Percentiles rank a stretch among this genome's conserved stretches.
Conservation (phyloP, 2,113 vertebrate genomes). For the Oreamnos americanus region DNA sequence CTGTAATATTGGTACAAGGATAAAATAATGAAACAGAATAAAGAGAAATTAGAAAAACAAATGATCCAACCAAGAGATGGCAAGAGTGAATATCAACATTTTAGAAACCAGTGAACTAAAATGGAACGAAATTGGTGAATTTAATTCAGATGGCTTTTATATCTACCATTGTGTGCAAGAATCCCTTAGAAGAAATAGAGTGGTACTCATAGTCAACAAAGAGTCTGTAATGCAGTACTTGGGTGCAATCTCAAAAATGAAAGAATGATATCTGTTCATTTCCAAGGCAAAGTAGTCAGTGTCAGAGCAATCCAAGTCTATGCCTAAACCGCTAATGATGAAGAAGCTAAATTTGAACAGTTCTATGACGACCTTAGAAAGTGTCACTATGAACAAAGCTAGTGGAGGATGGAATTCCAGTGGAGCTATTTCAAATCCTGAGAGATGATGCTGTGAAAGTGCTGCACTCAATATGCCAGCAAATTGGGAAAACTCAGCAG, state of each 20-base stretch:
- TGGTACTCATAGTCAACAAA: neutral
- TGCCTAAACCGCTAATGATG: neutral
- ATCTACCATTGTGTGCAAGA: neutral
- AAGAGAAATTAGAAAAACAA: neutral
- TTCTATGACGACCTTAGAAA: neutral
- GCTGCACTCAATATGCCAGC: no score
- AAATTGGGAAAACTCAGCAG: no score
- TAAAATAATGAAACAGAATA: neutral
- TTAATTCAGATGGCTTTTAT: neutral
- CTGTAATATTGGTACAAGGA: neutral
- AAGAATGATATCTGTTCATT: neutral
- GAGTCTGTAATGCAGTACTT: neutral
- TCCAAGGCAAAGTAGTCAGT: neutral
- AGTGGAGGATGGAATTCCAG: no score
- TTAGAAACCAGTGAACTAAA: neutral
- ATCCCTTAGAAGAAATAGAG: neutral
- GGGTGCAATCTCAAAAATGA: neutral
- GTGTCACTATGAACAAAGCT: no score
- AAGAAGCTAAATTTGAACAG: neutral
- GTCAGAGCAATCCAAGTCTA: neutral
- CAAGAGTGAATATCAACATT: neutral
- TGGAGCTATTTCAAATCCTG: no score
- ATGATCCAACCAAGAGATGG: neutral
- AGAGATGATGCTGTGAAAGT: no score
- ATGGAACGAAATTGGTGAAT: neutral